Conservation (phyloP, 2,888 invertebrate species). For the Erpobdella octoculata region DNA sequence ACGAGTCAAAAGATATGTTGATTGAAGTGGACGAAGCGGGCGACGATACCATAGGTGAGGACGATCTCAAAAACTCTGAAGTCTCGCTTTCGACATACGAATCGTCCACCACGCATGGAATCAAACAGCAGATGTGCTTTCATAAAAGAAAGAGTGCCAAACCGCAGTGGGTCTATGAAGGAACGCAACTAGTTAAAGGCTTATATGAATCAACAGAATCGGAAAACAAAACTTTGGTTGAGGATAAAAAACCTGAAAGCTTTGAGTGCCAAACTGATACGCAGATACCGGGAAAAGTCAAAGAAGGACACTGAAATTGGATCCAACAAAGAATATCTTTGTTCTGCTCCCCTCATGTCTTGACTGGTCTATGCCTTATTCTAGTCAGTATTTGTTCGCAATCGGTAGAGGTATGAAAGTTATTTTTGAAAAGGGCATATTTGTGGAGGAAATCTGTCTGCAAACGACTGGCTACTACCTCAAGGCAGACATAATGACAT, state of each 20-base stretch:
- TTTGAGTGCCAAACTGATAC: neutral
- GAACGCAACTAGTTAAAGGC: conserved; percentile 52
- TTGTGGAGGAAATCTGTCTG: neutral
- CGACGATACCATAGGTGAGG: neutral
- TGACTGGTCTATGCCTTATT: neutral
- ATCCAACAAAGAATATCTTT: no score
- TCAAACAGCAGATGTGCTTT: neutral
- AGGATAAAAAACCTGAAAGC: neutral
- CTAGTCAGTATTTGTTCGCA: conserved; percentile 1
- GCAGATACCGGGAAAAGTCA: no score
- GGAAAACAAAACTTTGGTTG: neutral
- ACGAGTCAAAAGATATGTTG: neutral
- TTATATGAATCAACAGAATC: neutral
- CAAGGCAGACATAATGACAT: conserved; percentile 10
- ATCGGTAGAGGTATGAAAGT: neutral
- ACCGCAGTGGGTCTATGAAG: conserved; percentile 94
- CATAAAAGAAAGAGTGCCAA: conserved; percentile 77
- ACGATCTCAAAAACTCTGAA: neutral
- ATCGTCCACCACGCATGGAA: neutral
- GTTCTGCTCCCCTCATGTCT: neutral
- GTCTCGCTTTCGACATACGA: neutral
- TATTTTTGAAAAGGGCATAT: neutral
- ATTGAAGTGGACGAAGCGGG: neutral
- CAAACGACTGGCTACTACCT: conserved; percentile 11
- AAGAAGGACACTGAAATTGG: no score